A percentile compares a stretch with the other conserved stretches of the same genome.
phyloP scores from a whole-genome alignment of 2,888 invertebrate genomes.

The Lasioglossum zephyrum region DNA sequence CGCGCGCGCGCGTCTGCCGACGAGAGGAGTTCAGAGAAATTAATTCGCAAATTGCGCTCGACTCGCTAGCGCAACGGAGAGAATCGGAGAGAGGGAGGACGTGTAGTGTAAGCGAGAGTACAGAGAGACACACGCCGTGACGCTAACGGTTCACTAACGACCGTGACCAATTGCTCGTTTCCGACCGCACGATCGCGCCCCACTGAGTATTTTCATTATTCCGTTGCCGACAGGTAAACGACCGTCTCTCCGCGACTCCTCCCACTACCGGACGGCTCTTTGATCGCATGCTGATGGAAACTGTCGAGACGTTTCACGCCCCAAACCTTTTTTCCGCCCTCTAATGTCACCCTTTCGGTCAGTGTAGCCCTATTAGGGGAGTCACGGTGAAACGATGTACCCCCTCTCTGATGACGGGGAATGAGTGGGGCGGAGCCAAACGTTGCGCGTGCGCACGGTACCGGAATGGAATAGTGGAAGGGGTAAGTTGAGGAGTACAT shows the following conservation, averaged over 20 bases:
- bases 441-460: no score
- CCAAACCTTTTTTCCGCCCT: neutral
- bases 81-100: neutral
- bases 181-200: constrained; percentile 68
- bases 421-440: no score
- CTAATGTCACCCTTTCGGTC: neutral
- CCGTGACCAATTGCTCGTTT: constrained; percentile 79
- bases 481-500: no score
- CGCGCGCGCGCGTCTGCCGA: constrained; percentile 4
- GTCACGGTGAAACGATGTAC: no score
- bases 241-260: neutral
- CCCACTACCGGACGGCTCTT: neutral
- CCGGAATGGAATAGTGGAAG: no score
- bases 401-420: no score
- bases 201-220: constrained; percentile 62
- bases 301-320: neutral
- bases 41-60: constrained; percentile 69
- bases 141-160: constrained; percentile 74
- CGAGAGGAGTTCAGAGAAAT: constrained; percentile 67
- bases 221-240: constrained; percentile 42
- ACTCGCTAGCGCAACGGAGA: neutral
- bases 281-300: neutral
- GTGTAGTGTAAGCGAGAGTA: neutral
- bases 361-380: no score
- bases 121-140: constrained; percentile 41